Percentiles rank a stretch among this genome's conserved stretches.
phyloP scores from a whole-genome alignment of 2,797 vertebrate genomes.

The Mus spretus region DNA sequence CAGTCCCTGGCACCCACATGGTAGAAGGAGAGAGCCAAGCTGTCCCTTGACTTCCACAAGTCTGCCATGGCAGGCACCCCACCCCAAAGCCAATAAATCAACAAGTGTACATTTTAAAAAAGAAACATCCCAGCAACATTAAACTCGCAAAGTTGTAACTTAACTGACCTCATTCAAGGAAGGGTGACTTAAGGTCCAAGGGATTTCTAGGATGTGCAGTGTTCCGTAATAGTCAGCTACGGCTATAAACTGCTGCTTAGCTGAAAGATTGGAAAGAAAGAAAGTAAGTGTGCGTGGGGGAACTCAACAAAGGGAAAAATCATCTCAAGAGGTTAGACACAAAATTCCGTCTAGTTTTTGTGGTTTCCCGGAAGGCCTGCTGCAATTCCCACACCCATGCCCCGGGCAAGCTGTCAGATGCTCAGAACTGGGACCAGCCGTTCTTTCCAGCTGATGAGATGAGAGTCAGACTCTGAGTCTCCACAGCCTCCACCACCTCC shows the following conservation, averaged over 20 bases:
- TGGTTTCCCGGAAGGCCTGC: constrained; percentile 8
- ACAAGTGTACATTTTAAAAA: not conserved
- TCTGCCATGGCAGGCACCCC: too few relatives aligned
- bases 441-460: constrained; percentile 63
- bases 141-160: constrained; percentile 52
- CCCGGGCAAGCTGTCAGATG: not conserved
- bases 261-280: constrained; percentile 86
- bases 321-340: constrained; percentile 2
- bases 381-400: not conserved
- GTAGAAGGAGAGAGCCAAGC: not conserved
- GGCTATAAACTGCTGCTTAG: constrained; percentile 94
- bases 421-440: not conserved
- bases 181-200: constrained; percentile 90
- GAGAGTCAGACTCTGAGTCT: constrained; percentile 23
- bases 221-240: constrained; percentile 93
- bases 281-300: not conserved
- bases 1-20: not conserved
- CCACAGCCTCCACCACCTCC: not conserved
- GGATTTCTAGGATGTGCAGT: constrained; percentile 93
- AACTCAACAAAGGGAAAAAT: constrained; percentile 55
- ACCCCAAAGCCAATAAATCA: not conserved
- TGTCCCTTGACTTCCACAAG: not conserved
- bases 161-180: constrained; percentile 92
- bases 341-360: not conserved
- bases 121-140: constrained; percentile 29